These are phyloP conservation scores for Deroplatys truncata DNA, from an alignment of 2,888 invertebrate genomes.

Conservation along the genomic window DNA sequence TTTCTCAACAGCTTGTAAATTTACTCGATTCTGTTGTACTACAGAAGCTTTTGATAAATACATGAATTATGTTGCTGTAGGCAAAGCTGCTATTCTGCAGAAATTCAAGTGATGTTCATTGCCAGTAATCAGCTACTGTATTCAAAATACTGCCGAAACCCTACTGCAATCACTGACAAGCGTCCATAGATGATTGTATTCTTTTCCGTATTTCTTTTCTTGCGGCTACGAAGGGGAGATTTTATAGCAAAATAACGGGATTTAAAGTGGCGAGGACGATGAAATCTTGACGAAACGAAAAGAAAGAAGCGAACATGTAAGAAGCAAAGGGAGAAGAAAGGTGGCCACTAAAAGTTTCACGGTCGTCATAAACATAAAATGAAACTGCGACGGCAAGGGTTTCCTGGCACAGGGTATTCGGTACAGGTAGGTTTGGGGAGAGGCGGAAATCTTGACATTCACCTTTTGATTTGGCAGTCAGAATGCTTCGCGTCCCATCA, in stretches of 20 bases:
- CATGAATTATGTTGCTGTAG: no score
- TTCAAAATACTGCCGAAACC: background rate
- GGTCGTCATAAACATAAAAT: slow-evolving; percentile 11
- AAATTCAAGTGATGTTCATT: background rate
- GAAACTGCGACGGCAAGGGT: background rate
- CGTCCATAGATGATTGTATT: background rate
- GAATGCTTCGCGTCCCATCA: background rate
- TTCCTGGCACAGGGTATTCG: background rate
- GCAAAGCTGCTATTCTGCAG: no score
- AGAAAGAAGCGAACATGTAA: background rate
- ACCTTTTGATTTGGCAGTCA: slow-evolving; percentile 12
- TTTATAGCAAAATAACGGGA: slow-evolving; percentile 21
- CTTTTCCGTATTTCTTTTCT: background rate
- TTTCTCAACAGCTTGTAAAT: no score
- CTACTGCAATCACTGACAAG: background rate
- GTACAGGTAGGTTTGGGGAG: background rate
- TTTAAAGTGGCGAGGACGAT: slow-evolving; percentile 19
- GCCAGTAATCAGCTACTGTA: background rate
- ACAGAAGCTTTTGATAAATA: no score
- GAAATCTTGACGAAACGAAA: background rate
- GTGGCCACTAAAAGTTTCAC: slow-evolving; percentile 21
- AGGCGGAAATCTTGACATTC: background rate
- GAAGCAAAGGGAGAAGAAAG: slow-evolving; percentile 10
- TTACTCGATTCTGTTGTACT: no score
- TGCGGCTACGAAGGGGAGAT: background rate